These are phyloP conservation scores for Daubentonia madagascariensis DNA, from an alignment of 2,113 vertebrate genomes.

Conservation along the genomic window DNA sequence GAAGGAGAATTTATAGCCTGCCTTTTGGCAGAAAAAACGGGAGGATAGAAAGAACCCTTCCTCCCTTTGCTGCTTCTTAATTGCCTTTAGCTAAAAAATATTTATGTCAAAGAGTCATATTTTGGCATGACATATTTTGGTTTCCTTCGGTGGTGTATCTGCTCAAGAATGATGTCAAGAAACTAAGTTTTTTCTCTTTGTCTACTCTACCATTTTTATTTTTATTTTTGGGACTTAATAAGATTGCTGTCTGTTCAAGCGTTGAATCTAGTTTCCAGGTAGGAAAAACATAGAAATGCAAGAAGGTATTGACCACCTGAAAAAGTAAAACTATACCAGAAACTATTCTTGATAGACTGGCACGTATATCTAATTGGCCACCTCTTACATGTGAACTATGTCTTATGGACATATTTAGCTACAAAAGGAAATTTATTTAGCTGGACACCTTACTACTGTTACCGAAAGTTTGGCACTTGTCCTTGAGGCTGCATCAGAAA, in stretches of 20 bases:
- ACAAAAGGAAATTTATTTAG: not conserved
- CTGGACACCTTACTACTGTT: not conserved
- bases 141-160: not conserved
- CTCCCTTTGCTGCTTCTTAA: not conserved
- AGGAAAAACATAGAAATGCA: not conserved
- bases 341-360: not conserved
- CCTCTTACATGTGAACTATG: not conserved
- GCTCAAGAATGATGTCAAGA: not conserved
- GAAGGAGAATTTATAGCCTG: not conserved
- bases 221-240: not conserved
- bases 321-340: not conserved
- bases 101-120: not conserved
- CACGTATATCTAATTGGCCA: not conserved
- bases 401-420: not conserved
- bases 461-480: too few relatives aligned
- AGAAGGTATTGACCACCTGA: not conserved
- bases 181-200: not conserved
- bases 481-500: too few relatives aligned
- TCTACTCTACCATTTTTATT: not conserved
- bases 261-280: not conserved
- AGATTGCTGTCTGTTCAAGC: not conserved
- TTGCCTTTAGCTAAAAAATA: not conserved
- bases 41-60: not conserved
- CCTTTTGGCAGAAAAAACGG: not conserved
- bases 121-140: not conserved